A percentile compares a stretch with the other conserved stretches of the same genome.
phyloP scores from a whole-genome alignment of 1,140 invertebrate species.

The Chymomyza costata region DNA sequence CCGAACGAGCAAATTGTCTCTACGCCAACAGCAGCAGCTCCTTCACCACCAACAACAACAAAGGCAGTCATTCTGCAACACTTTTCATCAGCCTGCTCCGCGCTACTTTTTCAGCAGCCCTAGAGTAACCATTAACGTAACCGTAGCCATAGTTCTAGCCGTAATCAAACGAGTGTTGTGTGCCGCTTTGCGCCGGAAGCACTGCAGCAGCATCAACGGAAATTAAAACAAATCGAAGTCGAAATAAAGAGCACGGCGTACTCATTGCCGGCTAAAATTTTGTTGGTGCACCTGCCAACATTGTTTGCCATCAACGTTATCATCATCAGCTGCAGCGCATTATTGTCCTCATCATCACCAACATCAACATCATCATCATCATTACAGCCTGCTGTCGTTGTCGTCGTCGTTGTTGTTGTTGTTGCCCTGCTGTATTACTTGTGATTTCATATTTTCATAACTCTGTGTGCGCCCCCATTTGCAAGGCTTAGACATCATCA shows the following conservation, averaged over 20 bases:
- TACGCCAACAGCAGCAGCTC: slow-evolving; percentile 19
- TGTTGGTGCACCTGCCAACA: no score
- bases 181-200: slow-evolving; percentile 32
- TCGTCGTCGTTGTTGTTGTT: slow-evolving; percentile 17
- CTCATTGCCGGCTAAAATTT: not conserved
- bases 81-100: slow-evolving; percentile 11
- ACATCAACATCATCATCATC: slow-evolving; percentile 18
- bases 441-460: slow-evolving; percentile 56
- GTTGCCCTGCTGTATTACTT: slow-evolving; percentile 25
- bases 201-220: slow-evolving; percentile 45
- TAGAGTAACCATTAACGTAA: slow-evolving; percentile 9
- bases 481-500: slow-evolving; percentile 47
- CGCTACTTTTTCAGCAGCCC: slow-evolving; percentile 20
- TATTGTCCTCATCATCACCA: no score
- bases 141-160: slow-evolving; percentile 9
- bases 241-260: slow-evolving; percentile 29
- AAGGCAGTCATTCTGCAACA: not conserved
- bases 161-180: no score
- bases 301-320: not conserved
- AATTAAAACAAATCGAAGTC: slow-evolving; percentile 57
- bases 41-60: slow-evolving; percentile 9
- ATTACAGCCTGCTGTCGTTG: slow-evolving; percentile 26
- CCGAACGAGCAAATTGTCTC: slow-evolving; percentile 60
- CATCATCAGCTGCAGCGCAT: not conserved
- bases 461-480: slow-evolving; percentile 25